phyloP scores from a whole-genome alignment of 2,888 invertebrate genomes.

The Asteroscopus sphinx region DNA sequence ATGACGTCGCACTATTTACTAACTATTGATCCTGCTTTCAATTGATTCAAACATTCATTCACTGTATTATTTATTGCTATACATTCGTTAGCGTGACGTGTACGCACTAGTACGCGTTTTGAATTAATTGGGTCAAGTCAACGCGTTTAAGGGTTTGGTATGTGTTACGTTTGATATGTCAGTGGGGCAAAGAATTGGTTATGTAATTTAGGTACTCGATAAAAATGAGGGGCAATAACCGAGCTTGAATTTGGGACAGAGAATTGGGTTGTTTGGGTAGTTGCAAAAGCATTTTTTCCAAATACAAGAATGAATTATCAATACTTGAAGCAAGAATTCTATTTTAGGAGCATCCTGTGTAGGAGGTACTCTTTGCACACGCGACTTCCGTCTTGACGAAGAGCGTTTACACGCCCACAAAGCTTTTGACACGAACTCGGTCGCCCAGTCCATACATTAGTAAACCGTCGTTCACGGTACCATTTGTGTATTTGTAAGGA shows the following conservation, averaged over 20 bases:
- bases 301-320: not conserved
- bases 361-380: conserved; percentile 8
- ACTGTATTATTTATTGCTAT: conserved; percentile 67
- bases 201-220: conserved; percentile 51
- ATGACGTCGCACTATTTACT: conserved; percentile 69
- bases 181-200: conserved; percentile 51
- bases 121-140: conserved; percentile 79
- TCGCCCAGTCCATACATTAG: conserved; percentile 7
- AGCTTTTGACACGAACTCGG: conserved; percentile 25
- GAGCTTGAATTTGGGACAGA: conserved; percentile 24
- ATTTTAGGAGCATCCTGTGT: not conserved
- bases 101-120: conserved; percentile 65
- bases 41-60: conserved; percentile 67
- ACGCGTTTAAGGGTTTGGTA: conserved; percentile 44
- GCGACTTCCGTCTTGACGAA: conserved; percentile 9
- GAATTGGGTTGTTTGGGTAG: not conserved
- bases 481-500: no score
- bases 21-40: conserved; percentile 69
- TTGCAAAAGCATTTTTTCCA: not conserved
- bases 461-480: no score
- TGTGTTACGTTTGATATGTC: conserved; percentile 46
- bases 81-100: conserved; percentile 63
- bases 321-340: not conserved
- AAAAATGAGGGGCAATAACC: conserved; percentile 51
- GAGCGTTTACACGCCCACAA: conserved; percentile 9